Base-by-base conservation (phyloP, 30 jellyfish, hydroid and myxozoan species). In the Sanderia malayensis region DNA sequence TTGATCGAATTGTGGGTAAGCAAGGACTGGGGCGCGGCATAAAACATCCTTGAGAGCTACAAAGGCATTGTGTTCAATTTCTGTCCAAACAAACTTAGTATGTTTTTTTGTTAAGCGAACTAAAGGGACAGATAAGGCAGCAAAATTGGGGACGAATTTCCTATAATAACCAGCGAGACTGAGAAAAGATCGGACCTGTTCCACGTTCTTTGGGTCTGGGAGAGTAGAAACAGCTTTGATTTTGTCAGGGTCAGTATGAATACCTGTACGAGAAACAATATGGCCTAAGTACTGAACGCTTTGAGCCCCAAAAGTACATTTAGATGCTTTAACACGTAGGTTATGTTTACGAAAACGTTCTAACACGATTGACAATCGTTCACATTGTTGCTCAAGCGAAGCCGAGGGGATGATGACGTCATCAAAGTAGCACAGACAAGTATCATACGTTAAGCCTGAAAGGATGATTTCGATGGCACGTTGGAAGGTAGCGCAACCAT, bases 101-200 rank as follows among this genome's bases (percentile, higher is more conserved):
- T 19, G 20, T n/a, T 67, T 67, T 19, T 75, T 31, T 13, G 74
- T n/a, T 21, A 44, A 44, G 6, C 63, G 10, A 8, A 44, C 19
- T 44, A 67, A 9, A 6, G 83, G 80, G 27, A 61, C 22, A 4
- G 80, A 74, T 22, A 73, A 6, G 10, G 28, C 27, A 34, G 86
- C 81, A 32, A 73, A 73, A 11, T 73, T 73, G 18, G 37, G 30
- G 10, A 73, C 28, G 32, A 73, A 73, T 18, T 68, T 18, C 3
- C 86, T 28, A 83, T 73, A 60, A 58, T 73, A 31, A 15, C 80
- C 80, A 31, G 76, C 49, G 11, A 67, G 80, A 18, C 80, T 27
- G 6, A 67, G 76, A 28, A 67, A 67, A 15, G 33, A 44, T 21
- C 31, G 33, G 18, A 67, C 37, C 37, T 67, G 80, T 30, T 67